A percentile compares a stretch with the other conserved stretches of the same genome.
These are phyloP conservation scores for Hyaena hyaena DNA, from an alignment of 2,113 vertebrate genomes.

Conservation along the genomic window DNA sequence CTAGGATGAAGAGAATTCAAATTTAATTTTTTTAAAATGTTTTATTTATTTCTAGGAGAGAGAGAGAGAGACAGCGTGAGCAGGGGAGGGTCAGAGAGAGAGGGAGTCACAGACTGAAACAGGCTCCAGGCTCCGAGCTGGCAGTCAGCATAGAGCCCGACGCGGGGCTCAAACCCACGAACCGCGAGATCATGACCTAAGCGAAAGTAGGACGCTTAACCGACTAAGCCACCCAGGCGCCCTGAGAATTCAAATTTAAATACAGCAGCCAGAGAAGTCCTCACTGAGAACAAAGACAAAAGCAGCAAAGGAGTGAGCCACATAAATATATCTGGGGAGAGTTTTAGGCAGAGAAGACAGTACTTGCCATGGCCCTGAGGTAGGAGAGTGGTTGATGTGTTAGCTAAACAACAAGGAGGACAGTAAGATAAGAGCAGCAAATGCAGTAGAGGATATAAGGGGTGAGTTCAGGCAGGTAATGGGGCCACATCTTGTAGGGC, in stretches of 20 bases:
- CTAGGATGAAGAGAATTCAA: background rate
- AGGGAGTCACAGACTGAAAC: too few relatives aligned
- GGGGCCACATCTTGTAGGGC: background rate
- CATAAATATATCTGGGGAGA: background rate
- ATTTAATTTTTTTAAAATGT: background rate
- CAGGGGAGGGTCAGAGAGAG: too few relatives aligned
- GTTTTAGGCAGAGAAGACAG: background rate
- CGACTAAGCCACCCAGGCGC: too few relatives aligned
- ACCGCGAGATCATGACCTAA: too few relatives aligned
- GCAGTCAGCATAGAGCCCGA: too few relatives aligned
- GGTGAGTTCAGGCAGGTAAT: background rate
- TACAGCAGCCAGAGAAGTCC: background rate
- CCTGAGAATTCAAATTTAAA: background rate
- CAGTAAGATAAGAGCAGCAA: background rate
- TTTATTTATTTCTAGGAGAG: too few relatives aligned
- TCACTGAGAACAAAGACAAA: slow-evolving; percentile 21
- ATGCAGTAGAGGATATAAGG: background rate
- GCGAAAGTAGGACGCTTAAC: too few relatives aligned
- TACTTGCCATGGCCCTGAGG: background rate
- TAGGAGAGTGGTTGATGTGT: background rate
- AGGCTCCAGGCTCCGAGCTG: too few relatives aligned
- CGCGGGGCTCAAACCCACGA: too few relatives aligned
- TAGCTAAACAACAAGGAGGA: background rate
- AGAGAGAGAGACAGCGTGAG: too few relatives aligned
- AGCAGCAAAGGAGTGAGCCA: background rate